phyloP scores from a whole-genome alignment of 2,888 invertebrate species.

The Bibio marci region DNA sequence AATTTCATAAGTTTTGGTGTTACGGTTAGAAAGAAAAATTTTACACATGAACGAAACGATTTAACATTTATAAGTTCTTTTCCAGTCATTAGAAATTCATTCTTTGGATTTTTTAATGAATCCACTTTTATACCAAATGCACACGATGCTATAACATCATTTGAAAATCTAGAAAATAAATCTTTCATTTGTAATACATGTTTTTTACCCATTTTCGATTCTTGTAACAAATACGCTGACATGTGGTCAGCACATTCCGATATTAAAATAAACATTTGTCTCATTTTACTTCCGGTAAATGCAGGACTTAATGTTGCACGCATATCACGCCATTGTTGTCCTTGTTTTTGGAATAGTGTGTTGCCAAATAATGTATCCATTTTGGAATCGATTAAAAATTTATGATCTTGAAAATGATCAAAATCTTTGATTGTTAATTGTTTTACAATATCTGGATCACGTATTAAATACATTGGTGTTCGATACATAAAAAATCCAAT shows the following conservation, averaged over 20 bases:
- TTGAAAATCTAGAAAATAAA: slow-evolving; percentile 28
- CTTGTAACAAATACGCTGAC: neutral
- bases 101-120: slow-evolving; percentile 29
- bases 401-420: slow-evolving; percentile 36
- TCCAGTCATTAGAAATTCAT: slow-evolving; percentile 32
- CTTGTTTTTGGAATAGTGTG: slow-evolving; percentile 30
- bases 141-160: slow-evolving; percentile 35
- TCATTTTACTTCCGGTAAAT: slow-evolving; percentile 19
- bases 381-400: slow-evolving; percentile 22
- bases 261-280: slow-evolving; percentile 10
- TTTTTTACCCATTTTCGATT: slow-evolving; percentile 7
- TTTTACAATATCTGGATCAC: slow-evolving; percentile 37
- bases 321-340: slow-evolving; percentile 21
- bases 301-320: slow-evolving; percentile 19
- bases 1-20: slow-evolving; percentile 11
- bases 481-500: slow-evolving; percentile 30
- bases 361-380: slow-evolving; percentile 34
- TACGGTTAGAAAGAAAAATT: slow-evolving; percentile 9
- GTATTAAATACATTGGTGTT: slow-evolving; percentile 27
- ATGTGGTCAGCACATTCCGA: neutral
- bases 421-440: slow-evolving; percentile 37
- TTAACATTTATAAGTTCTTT: slow-evolving; percentile 23
- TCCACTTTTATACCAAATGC: slow-evolving; percentile 33
- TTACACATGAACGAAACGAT: slow-evolving; percentile 4
- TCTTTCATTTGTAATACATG: slow-evolving; percentile 28